Evolutionary conservation across 2,113 vertebrate species (phyloP).

Genomic region (Syngnathus floridae): DNA sequence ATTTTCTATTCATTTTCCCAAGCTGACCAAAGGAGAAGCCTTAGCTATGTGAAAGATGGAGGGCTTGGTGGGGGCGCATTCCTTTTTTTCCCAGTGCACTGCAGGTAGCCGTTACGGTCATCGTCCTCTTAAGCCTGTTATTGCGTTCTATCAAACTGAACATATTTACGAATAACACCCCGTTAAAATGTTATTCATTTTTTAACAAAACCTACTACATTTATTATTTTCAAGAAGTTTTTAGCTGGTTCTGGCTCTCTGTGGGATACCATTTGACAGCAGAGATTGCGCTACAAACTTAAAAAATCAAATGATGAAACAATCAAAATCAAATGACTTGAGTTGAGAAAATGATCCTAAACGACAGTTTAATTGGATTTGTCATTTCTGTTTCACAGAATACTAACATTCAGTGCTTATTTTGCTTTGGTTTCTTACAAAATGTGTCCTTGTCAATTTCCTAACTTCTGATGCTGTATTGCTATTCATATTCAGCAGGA

Average conservation of each 20-base stretch:
- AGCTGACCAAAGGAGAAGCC: conserved; percentile 44
- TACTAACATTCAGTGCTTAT: background rate
- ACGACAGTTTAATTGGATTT: background rate
- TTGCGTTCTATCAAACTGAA: conserved; percentile 30
- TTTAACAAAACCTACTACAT: background rate
- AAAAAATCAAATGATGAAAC: conserved; percentile 71
- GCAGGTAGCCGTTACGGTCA: conserved; percentile 69
- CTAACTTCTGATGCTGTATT: background rate
- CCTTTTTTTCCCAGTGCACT: conserved; percentile 47
- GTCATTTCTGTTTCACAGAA: background rate
- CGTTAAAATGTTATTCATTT: background rate
- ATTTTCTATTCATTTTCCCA: conserved; percentile 71
- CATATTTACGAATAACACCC: conserved; percentile 21
- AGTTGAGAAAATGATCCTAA: too few relatives aligned
- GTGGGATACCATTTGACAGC: conserved; percentile 86
- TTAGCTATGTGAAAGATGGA: conserved; percentile 49
- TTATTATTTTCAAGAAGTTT: conserved; percentile 36
- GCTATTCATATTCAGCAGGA: background rate
- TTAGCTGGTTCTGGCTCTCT: conserved; percentile 65
- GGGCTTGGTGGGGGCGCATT: conserved; percentile 57
- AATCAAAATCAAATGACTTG: too few relatives aligned
- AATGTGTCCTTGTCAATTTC: background rate
- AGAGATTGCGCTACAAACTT: conserved; percentile 85
- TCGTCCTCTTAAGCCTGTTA: conserved; percentile 46
- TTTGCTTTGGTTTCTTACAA: background rate